These are phyloP conservation scores for Lepidiolamprologus cunningtoni DNA, from an alignment of 2,113 vertebrate species.

Conservation along the genomic window DNA sequence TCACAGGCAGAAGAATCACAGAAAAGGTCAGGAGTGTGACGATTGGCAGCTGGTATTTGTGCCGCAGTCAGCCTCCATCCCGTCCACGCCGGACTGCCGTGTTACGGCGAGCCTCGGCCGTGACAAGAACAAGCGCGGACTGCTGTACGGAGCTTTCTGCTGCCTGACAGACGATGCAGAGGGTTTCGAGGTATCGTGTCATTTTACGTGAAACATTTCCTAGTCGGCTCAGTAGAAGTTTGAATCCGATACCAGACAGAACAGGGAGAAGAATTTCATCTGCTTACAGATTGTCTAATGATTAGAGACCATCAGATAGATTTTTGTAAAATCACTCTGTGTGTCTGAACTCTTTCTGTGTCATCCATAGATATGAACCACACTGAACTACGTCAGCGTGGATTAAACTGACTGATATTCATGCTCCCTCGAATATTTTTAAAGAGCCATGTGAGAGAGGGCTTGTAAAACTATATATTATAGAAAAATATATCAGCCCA, in stretches of 20 bases:
- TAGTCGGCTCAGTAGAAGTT: background rate
- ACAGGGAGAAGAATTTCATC: background rate
- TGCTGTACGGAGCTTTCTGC: background rate
- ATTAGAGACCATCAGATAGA: background rate
- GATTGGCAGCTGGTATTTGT: slow-evolving; percentile 9
- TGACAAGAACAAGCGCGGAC: background rate
- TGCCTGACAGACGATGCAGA: background rate
- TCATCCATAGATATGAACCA: background rate
- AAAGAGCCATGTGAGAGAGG: background rate
- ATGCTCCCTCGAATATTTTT: background rate
- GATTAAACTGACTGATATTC: background rate
- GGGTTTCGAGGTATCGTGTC: background rate
- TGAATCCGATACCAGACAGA: background rate
- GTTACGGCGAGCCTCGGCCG: background rate
- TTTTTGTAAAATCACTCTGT: background rate
- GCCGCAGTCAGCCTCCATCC: background rate
- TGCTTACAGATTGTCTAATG: background rate
- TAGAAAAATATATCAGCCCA: background rate
- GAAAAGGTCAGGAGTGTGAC: background rate
- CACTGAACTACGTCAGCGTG: background rate
- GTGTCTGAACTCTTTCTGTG: background rate
- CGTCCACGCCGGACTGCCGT: background rate
- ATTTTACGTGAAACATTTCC: background rate
- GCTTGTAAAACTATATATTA: background rate
- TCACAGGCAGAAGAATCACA: background rate